Base-by-base conservation (phyloP, 2,888 invertebrate species). In the Clusia tigrina region DNA sequence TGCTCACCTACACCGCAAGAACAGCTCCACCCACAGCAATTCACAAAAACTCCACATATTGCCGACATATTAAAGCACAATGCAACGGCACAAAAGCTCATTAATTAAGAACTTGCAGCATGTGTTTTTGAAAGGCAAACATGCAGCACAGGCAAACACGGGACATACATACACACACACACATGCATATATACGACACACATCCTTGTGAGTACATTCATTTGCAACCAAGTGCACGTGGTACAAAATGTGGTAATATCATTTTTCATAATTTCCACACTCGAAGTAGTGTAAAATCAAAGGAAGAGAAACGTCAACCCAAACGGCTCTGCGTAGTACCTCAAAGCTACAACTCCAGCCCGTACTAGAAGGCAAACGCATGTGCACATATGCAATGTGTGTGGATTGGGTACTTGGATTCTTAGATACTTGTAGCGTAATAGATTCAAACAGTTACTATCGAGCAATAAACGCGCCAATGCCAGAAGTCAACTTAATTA, bases 401-500 rank as follows among this genome's bases (percentile, higher is more conserved):
- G n/a, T n/a, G n/a, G n/a, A n/a, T n/a, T n/a, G n/a, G n/a, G n/a
- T n/a, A n/a, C n/a, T n/a, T n/a, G n/a, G n/a, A n/a, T n/a, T n/a
- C n/a, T n/a, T n/a, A n/a, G n/a, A n/a, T n/a, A n/a, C n/a, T n/a
- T n/a, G n/a, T n/a, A n/a, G n/a, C n/a, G n/a, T 15, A 22, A 15
- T 46, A 22, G 52, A 62, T 63, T 24, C 60, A 55, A 25, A 23
- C 54, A 26, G 9, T 32, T 20, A 23, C 23, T 20, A 25, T 52
- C 37, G 25, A 24, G 18, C 15, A 17, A 10, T 57, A n/a, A 10
- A 17, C 54, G 32, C 20, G 74, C 70, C 77, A 76, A 69, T 77
- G 74, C 76, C 78, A 74, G 78, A 77, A 74, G 74, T 77, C 78
- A 77, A 74, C 76, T 74, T 74, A 74, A 74, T 74, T 74, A 74